Percentiles rank a stretch among this genome's conserved stretches.
Evolutionary conservation across 1,140 invertebrate species (phyloP).

Genomic region (Trachymyrmex cornetzi): DNA sequence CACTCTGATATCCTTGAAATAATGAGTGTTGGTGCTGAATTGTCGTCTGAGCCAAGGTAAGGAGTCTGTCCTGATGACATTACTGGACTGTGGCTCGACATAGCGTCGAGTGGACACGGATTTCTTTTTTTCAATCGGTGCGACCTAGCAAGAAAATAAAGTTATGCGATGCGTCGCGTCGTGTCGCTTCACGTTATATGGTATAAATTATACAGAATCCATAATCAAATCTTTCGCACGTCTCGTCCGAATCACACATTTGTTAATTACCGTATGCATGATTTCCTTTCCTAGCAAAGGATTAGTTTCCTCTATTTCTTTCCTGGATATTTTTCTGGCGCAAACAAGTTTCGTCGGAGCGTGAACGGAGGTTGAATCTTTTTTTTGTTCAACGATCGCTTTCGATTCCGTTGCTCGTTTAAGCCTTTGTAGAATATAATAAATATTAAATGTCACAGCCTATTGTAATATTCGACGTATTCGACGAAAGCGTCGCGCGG

Average conservation of each 20-base stretch:
- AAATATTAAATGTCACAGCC: neutral
- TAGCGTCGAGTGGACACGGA: constrained; percentile 73
- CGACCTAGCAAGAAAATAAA: constrained; percentile 65
- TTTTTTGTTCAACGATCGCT: constrained; percentile 31
- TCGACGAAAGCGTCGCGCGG: neutral
- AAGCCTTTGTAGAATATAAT: constrained; percentile 72
- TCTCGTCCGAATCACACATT: neutral
- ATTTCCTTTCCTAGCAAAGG: constrained; percentile 77
- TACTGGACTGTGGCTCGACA: constrained; percentile 62
- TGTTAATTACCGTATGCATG: constrained; percentile 66
- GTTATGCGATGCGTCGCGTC: neutral
- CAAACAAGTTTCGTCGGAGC: constrained; percentile 73
- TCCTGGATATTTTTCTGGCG: constrained; percentile 75
- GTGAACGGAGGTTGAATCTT: constrained; percentile 59
- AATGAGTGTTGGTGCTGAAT: constrained; percentile 89
- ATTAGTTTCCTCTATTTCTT: constrained; percentile 79
- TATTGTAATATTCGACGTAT: neutral
- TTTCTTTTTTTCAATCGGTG: constrained; percentile 74
- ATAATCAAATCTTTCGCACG: neutral
- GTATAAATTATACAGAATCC: neutral
- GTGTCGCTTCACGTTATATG: neutral
- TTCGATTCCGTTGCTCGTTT: constrained; percentile 79
- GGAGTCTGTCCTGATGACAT: constrained; percentile 80
- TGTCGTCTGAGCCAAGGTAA: constrained; percentile 88
- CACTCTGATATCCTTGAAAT: constrained; percentile 91